Evolutionary conservation across 2,797 vertebrate genomes (phyloP), one percentile per base, ranked within the genome.

Genomic region (Oryzias sinensis): DNA sequence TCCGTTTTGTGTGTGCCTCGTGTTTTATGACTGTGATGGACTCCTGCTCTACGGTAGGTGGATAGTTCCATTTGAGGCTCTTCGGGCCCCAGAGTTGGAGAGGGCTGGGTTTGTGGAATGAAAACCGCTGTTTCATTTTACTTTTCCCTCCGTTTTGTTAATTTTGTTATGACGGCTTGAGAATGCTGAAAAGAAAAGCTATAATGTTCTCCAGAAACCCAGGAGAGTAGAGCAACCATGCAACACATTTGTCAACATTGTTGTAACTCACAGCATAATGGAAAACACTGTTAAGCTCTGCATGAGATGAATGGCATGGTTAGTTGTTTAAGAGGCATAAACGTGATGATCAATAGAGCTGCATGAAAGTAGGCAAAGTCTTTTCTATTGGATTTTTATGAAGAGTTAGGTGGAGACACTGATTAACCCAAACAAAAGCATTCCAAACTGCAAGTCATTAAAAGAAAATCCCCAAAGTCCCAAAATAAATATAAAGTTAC

Each of bases 21-120:
- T 91, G 77, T 89, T 90, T 85, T 88, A 83, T 88, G 89, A 90
- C 90, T 85, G 47, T 89, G 85, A 81, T 65, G 92, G 93, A 90
- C 89, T 61, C 73, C 72, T 62, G 79, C 81, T 80, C 82, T 89
- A 93, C 14, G 94, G 95, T 96, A 95, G 92, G 95, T 95, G 90
- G 80, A 89, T 70, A 79, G 85, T 14, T 65, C 85, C 70, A 62
- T 69, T 75, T 74, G 82, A 82, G 41, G 74, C 81, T 84, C 87
- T 88, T 84, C 82, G 81, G 79, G 80, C 83, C 70, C 72, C 57
- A 25, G 74, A 80, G 72, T 62, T 37, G 33, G 80, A 80, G 72
- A 80, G 71, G 71, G 87, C 33, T 9, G 89, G 83, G 79, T 88
- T 90, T 81, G 83, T 88, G 82, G 90, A 90, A 91, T 90, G 87